phyloP scores from a whole-genome alignment of 2,888 invertebrate species.

The Agonopterix alstromeriana region DNA sequence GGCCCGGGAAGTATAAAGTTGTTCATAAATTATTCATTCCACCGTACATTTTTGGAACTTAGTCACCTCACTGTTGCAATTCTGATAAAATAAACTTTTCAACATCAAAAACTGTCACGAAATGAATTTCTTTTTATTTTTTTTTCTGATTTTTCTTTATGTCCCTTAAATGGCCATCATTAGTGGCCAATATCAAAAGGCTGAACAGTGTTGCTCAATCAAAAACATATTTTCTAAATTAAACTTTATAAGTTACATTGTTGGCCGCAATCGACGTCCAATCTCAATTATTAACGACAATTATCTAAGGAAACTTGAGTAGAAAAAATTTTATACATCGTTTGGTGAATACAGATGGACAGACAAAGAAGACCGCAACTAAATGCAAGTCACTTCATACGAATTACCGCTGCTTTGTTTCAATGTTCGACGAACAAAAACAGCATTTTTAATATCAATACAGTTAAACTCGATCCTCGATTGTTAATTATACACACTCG shows the following conservation, averaged over 20 bases:
- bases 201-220: conserved; percentile 22
- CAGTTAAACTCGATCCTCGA: conserved; percentile 38
- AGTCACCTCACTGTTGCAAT: conserved; percentile 36
- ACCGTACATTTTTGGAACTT: conserved; percentile 33
- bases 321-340: conserved; percentile 49
- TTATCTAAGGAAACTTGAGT: conserved; percentile 43
- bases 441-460: conserved; percentile 58
- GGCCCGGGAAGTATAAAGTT: conserved; percentile 60
- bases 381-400: conserved; percentile 73
- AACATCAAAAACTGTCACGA: conserved; percentile 13
- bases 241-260: conserved; percentile 19
- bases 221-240: conserved; percentile 33
- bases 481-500: conserved; percentile 43
- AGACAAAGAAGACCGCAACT: conserved; percentile 46
- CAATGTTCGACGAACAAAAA: conserved; percentile 58
- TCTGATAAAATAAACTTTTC: conserved; percentile 21
- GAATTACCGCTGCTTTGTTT: conserved; percentile 69
- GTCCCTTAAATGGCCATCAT: conserved; percentile 33
- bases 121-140: conserved; percentile 7
- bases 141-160: conserved; percentile 20
- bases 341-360: conserved; percentile 54
- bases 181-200: conserved; percentile 24
- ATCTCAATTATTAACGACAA: conserved; percentile 60
- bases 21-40: conserved; percentile 66
- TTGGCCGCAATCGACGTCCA: conserved; percentile 29